These are phyloP conservation scores for Neocrepidodera transversa DNA, from an alignment of 2,888 invertebrate species.

Conservation along the genomic window DNA sequence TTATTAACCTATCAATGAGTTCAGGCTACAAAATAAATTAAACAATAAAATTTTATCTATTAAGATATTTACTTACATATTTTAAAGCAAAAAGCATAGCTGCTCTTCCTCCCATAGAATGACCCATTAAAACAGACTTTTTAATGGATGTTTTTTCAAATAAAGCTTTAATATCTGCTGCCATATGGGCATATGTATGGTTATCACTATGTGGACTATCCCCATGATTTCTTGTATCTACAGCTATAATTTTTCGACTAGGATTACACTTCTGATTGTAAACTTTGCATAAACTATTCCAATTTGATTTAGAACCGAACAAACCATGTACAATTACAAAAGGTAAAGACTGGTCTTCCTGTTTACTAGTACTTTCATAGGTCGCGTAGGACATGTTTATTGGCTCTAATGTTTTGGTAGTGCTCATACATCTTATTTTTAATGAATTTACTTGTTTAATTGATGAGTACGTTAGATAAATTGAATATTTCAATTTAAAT, in stretches of 20 bases:
- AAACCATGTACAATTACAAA: constrained; percentile 87
- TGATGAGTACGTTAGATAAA: not conserved
- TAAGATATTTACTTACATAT: constrained; percentile 62
- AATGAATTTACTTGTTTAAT: not conserved
- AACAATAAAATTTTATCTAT: constrained; percentile 4
- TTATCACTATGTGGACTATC: constrained; percentile 82
- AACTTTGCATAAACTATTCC: constrained; percentile 78
- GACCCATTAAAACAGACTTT: constrained; percentile 79
- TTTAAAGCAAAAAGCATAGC: constrained; percentile 84
- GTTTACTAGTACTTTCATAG: constrained; percentile 64
- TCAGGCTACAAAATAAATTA: constrained; percentile 61
- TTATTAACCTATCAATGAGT: constrained; percentile 70
- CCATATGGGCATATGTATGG: constrained; percentile 78
- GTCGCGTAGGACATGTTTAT: constrained; percentile 73
- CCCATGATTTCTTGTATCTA: constrained; percentile 95
- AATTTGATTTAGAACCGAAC: constrained; percentile 86
- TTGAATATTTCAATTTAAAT: not conserved
- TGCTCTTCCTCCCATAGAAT: constrained; percentile 95
- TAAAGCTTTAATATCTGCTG: constrained; percentile 74
- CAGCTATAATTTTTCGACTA: constrained; percentile 74
- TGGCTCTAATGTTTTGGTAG: constrained; percentile 52
- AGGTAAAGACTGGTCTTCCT: constrained; percentile 60
- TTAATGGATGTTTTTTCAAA: constrained; percentile 69
- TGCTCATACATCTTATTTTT: not conserved
- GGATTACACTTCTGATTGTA: constrained; percentile 67